phyloP scores from a whole-genome alignment of 2,888 invertebrate genomes.

The Lordiphosa fenestrarum region DNA sequence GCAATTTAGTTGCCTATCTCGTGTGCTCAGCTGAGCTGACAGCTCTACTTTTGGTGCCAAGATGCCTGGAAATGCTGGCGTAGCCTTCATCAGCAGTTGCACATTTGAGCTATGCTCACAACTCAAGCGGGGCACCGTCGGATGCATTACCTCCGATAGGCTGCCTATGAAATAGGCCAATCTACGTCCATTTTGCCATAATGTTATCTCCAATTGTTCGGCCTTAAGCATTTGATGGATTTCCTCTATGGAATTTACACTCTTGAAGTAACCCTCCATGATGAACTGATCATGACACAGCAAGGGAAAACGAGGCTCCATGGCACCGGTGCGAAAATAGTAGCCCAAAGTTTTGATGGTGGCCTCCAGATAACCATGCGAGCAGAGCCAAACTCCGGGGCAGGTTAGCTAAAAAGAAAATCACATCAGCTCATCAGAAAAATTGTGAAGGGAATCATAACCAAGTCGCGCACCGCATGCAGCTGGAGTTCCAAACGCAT shows the following conservation, averaged over 20 bases:
- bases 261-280: slow-evolving; percentile 79
- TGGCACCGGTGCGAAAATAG: slow-evolving; percentile 77
- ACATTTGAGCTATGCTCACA: slow-evolving; percentile 75
- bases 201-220: slow-evolving; percentile 76
- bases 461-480: slow-evolving; percentile 74
- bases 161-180: slow-evolving; percentile 76
- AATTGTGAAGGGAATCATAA: too few species aligned
- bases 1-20: slow-evolving; percentile 33
- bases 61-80: slow-evolving; percentile 79
- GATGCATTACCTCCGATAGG: slow-evolving; percentile 74
- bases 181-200: slow-evolving; percentile 79
- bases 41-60: slow-evolving; percentile 79
- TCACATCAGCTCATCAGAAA: neutral
- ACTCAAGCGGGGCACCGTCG: slow-evolving; percentile 54
- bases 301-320: slow-evolving; percentile 78
- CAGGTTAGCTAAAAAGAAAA: slow-evolving; percentile 74
- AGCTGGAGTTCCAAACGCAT: slow-evolving; percentile 75
- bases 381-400: slow-evolving; percentile 80
- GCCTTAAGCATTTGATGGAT: slow-evolving; percentile 66
- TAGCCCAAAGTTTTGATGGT: slow-evolving; percentile 79
- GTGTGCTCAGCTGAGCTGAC: slow-evolving; percentile 57
- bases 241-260: slow-evolving; percentile 57
- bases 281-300: slow-evolving; percentile 77
- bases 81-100: slow-evolving; percentile 77
- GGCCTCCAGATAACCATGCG: slow-evolving; percentile 77